phyloP scores from a whole-genome alignment of 2,888 invertebrate genomes.

The Aphrophora alni region DNA sequence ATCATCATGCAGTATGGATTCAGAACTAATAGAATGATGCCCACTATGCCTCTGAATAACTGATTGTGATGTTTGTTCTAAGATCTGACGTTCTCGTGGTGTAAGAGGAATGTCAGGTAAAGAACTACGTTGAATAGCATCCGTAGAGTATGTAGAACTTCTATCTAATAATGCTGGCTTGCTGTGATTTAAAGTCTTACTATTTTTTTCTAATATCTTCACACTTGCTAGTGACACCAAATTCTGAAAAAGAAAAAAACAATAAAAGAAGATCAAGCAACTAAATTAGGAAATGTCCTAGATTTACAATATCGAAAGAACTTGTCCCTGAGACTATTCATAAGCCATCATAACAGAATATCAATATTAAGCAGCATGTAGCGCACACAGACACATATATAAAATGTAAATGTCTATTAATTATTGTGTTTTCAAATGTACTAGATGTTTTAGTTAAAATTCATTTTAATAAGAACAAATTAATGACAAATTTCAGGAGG shows the following conservation, averaged over 20 bases:
- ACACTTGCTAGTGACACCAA: constrained; percentile 81
- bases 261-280: constrained; percentile 24
- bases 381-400: too few species aligned
- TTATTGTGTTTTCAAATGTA: too few species aligned
- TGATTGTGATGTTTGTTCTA: constrained; percentile 64
- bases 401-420: too few species aligned
- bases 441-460: too few species aligned
- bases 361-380: too few species aligned
- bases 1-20: constrained; percentile 70
- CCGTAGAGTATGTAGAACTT: constrained; percentile 47
- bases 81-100: constrained; percentile 74
- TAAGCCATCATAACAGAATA: background rate
- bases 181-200: constrained; percentile 36
- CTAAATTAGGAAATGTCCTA: too few species aligned
- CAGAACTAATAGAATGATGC: constrained; percentile 73
- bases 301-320: too few species aligned
- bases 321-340: too few species aligned
- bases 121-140: constrained; percentile 67
- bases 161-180: constrained; percentile 44
- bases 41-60: constrained; percentile 51
- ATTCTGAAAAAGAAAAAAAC: constrained; percentile 63
- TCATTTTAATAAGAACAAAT: too few species aligned
- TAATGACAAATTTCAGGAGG: too few species aligned
- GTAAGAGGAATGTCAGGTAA: constrained; percentile 83
- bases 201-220: constrained; percentile 72